These are phyloP conservation scores for Mustelus asterias DNA, from an alignment of 2,113 vertebrate species.

Conservation along the genomic window DNA sequence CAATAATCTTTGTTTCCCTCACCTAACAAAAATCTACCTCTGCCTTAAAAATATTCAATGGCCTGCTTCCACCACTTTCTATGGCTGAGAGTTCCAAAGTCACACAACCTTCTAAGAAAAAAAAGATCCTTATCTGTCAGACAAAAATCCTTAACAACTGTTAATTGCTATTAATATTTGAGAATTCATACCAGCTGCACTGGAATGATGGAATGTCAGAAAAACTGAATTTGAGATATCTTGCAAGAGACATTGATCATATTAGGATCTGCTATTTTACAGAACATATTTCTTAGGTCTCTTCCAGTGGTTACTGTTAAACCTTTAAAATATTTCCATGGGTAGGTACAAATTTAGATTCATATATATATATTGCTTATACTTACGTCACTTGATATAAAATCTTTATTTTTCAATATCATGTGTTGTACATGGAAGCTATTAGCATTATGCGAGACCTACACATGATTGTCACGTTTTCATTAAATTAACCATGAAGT, in stretches of 20 bases:
- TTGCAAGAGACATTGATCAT: not conserved
- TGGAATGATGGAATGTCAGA: not conserved
- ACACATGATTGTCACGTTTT: not conserved
- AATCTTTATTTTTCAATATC: not conserved
- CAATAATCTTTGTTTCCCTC: too few species aligned
- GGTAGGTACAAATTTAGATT: not conserved
- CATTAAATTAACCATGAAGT: not conserved
- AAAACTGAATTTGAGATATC: not conserved
- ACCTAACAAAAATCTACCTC: too few species aligned
- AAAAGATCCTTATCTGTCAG: too few species aligned
- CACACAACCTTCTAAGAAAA: too few species aligned
- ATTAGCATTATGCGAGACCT: not conserved
- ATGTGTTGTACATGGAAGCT: not conserved
- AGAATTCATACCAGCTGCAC: not conserved
- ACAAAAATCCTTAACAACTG: not conserved
- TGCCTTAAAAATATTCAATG: too few species aligned
- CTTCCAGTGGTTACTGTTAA: not conserved
- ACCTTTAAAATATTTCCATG: not conserved
- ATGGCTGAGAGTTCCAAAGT: too few species aligned
- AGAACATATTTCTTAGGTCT: not conserved
- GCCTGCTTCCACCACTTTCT: too few species aligned
- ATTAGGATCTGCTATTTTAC: constrained; percentile 2
- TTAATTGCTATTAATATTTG: not conserved
- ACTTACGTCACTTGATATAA: not conserved
- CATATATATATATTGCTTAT: not conserved